Conservation (phyloP, 2,888 invertebrate genomes). For the Nomada ruficornis region DNA sequence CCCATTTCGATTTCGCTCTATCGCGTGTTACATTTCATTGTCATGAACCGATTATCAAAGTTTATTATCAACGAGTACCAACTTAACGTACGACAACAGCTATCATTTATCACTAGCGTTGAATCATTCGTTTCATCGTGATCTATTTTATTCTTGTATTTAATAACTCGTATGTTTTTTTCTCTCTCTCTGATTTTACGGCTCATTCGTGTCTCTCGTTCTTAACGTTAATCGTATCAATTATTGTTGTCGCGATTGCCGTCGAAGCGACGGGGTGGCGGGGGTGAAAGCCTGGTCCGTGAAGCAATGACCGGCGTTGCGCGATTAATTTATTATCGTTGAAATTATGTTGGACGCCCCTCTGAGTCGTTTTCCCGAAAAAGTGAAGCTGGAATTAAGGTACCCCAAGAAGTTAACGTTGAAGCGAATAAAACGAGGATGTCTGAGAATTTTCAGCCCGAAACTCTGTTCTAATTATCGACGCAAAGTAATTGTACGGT, state of each 20-base stretch:
- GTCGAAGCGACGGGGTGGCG: conserved; percentile 20
- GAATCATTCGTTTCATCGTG: background rate
- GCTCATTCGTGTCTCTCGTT: background rate
- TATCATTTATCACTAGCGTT: conserved; percentile 48
- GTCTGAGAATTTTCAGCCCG: too few species aligned
- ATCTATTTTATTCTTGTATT: too few species aligned
- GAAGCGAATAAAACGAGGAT: too few species aligned
- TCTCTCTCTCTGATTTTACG: background rate
- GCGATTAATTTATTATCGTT: conserved; percentile 31
- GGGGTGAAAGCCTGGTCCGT: background rate
- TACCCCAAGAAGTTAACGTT: too few species aligned
- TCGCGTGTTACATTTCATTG: conserved; percentile 45
- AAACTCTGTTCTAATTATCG: too few species aligned
- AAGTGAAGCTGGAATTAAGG: too few species aligned
- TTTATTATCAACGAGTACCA: conserved; percentile 49
- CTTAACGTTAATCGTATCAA: conserved; percentile 55
- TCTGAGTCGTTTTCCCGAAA: too few species aligned
- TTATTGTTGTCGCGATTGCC: conserved; percentile 44
- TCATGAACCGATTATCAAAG: conserved; percentile 58
- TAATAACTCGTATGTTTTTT: background rate
- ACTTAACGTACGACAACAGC: conserved; percentile 54
- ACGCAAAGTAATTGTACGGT: too few species aligned
- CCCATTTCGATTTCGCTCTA: conserved; percentile 6
- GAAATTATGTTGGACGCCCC: conserved; percentile 11
- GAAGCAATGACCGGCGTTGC: conserved; percentile 3